These are phyloP conservation scores for Dufourea novaeangliae DNA, from an alignment of 1,140 invertebrate genomes.

Conservation along the genomic window DNA sequence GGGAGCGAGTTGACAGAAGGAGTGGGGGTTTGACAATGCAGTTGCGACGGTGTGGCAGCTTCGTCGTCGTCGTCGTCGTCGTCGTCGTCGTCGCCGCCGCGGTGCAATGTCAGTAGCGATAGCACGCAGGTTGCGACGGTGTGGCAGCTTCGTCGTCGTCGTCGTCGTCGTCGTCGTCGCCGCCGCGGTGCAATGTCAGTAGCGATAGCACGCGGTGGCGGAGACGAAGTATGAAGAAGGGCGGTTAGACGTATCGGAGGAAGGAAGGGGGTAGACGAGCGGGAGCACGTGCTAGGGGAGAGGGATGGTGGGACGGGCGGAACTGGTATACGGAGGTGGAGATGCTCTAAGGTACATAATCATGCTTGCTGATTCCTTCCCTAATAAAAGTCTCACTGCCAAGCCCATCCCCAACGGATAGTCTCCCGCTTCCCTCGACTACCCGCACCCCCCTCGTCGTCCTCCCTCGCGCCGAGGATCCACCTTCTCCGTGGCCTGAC, in stretches of 20 bases:
- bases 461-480: neutral
- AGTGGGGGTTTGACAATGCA: slow-evolving; percentile 72
- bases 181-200: slow-evolving; percentile 55
- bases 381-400: slow-evolving; percentile 82
- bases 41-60: slow-evolving; percentile 42
- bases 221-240: slow-evolving; percentile 50
- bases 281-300: slow-evolving; percentile 22
- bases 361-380: slow-evolving; percentile 81
- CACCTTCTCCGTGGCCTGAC: slow-evolving; percentile 58
- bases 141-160: slow-evolving; percentile 47
- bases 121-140: slow-evolving; percentile 32
- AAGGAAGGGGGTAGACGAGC: slow-evolving; percentile 11
- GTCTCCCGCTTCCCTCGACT: slow-evolving; percentile 21
- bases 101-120: slow-evolving; percentile 55
- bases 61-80: slow-evolving; percentile 50
- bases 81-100: slow-evolving; percentile 42
- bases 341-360: slow-evolving; percentile 81
- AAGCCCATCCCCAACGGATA: slow-evolving; percentile 59
- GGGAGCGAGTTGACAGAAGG: slow-evolving; percentile 43
- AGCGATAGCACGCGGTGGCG: slow-evolving; percentile 47
- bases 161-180: slow-evolving; percentile 31
- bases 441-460: neutral
- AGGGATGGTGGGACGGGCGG: slow-evolving; percentile 19
- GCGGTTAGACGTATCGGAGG: slow-evolving; percentile 29
- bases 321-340: slow-evolving; percentile 62